Percentiles rank a stretch among this genome's conserved stretches.
Conservation (phyloP, 2,888 invertebrate genomes). For the Aphidius colemani region DNA sequence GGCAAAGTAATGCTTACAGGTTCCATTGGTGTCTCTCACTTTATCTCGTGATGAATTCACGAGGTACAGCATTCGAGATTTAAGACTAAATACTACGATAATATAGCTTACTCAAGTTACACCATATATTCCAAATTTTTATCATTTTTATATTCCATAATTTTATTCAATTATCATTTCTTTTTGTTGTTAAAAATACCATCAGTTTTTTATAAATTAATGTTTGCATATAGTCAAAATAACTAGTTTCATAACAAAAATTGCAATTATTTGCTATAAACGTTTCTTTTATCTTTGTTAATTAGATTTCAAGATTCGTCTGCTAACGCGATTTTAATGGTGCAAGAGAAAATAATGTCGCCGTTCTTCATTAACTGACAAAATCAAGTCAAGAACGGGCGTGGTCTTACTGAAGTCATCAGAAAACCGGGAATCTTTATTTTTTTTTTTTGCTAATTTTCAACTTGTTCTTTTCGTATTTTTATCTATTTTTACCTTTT, state of each 20-base stretch:
- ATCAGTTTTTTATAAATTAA: not conserved
- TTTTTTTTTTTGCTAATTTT: not conserved
- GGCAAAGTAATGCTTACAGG: slow-evolving; percentile 36
- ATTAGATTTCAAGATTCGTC: slow-evolving; percentile 36
- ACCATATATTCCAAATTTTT: not conserved
- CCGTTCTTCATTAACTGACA: slow-evolving; percentile 31
- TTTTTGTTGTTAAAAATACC: not conserved
- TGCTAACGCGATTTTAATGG: slow-evolving; percentile 37
- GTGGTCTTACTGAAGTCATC: not conserved
- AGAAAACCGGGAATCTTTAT: not conserved
- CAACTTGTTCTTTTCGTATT: not conserved
- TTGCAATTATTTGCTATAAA: slow-evolving; percentile 17
- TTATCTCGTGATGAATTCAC: slow-evolving; percentile 1
- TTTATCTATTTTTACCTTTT: not conserved
- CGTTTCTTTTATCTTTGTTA: slow-evolving; percentile 29
- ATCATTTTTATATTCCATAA: not conserved
- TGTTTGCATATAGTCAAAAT: not conserved
- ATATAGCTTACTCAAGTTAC: slow-evolving; percentile 6
- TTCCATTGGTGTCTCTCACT: slow-evolving; percentile 26
- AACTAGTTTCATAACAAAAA: slow-evolving; percentile 10
- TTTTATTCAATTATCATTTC: not conserved
- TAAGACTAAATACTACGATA: slow-evolving; percentile 11
- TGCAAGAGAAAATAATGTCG: slow-evolving; percentile 34
- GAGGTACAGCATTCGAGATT: not conserved
- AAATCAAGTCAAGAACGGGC: slow-evolving; percentile 17